phyloP scores from a whole-genome alignment of 2,797 vertebrate genomes.

The Poecile montanus region DNA sequence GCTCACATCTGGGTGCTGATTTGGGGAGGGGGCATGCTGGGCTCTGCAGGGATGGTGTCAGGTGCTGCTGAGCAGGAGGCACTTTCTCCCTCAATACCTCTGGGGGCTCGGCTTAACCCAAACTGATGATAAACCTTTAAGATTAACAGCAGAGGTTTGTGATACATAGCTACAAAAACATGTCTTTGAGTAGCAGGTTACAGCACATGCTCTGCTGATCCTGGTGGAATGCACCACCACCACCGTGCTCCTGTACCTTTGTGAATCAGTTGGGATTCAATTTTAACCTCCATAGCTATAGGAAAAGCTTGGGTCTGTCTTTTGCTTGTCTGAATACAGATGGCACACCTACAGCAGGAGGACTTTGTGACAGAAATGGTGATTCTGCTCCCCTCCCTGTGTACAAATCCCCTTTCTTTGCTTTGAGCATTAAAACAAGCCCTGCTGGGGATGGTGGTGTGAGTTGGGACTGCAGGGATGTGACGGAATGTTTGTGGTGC shows the following conservation, averaged over 20 bases:
- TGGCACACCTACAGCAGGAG: background rate
- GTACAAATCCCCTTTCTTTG: background rate
- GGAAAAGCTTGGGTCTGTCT: background rate
- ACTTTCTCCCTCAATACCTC: fast-evolving
- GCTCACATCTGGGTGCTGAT: background rate
- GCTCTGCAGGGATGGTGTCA: background rate
- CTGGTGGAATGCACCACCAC: background rate
- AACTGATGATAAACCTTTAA: background rate
- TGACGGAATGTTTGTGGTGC: background rate
- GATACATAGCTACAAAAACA: background rate
- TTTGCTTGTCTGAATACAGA: background rate
- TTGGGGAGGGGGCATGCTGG: background rate
- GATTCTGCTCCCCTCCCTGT: background rate
- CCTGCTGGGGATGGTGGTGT: background rate
- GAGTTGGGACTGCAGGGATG: background rate
- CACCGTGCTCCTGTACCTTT: background rate
- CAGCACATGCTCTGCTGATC: background rate
- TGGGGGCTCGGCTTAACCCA: background rate
- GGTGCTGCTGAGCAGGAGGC: background rate
- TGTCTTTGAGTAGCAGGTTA: background rate
- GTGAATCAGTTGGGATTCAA: background rate
- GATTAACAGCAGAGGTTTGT: background rate
- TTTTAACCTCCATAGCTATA: background rate
- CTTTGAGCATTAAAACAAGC: background rate
- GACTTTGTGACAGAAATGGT: background rate